Conservation (phyloP, 2,113 vertebrate species). For the Malurus alboscapulatus region DNA sequence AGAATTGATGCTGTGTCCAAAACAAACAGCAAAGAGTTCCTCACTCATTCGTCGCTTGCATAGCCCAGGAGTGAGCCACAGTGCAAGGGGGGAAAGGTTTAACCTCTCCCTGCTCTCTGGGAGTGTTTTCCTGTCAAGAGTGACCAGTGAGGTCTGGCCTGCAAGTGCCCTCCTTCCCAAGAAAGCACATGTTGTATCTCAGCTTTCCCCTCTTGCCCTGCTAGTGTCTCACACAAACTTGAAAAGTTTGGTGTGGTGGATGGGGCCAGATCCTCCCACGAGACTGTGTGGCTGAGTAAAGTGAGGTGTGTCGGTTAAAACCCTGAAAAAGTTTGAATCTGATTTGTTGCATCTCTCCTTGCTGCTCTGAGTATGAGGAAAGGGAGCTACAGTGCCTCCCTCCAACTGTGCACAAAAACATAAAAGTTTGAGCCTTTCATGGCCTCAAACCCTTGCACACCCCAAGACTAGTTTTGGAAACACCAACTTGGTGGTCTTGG, state of each 20-base stretch:
- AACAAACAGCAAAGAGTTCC: background rate
- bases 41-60: background rate
- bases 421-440: background rate
- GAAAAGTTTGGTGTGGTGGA: background rate
- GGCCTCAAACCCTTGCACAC: background rate
- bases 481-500: background rate
- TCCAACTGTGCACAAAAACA: rapidly evolving
- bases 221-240: background rate
- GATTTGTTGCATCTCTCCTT: background rate
- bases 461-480: background rate
- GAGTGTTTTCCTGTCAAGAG: background rate
- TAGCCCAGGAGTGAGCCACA: background rate
- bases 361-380: background rate
- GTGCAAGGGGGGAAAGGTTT: background rate
- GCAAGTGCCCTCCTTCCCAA: background rate
- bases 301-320: background rate
- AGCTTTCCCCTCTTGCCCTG: background rate
- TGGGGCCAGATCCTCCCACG: background rate
- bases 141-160: background rate
- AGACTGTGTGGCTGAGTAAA: background rate
- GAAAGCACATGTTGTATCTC: background rate
- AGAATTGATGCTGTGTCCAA: background rate
- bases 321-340: background rate
- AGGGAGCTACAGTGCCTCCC: background rate
- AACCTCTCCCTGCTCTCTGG: background rate